Percentiles rank a stretch among this genome's conserved stretches.
These are phyloP conservation scores for Alligator sinensis DNA, from an alignment of 2,113 vertebrate genomes.

Conservation along the genomic window DNA sequence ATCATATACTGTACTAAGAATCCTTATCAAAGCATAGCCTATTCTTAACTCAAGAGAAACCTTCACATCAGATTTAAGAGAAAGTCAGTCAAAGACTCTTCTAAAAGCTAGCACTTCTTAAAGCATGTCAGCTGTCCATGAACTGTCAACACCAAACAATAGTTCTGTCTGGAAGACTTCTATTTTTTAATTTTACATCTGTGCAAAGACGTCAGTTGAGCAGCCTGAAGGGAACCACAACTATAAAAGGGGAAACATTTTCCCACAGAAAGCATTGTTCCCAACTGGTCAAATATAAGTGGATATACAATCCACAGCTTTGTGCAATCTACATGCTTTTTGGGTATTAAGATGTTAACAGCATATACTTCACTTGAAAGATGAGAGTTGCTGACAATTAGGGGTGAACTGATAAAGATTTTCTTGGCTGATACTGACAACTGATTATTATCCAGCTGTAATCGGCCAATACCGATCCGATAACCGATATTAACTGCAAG, in stretches of 20 bases:
- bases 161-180: background rate
- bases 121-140: background rate
- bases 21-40: background rate
- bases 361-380: fast-evolving
- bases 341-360: background rate
- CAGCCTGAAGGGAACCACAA: conserved; percentile 18
- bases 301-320: background rate
- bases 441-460: too few relatives aligned
- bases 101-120: conserved; percentile 28
- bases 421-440: too few relatives aligned
- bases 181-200: conserved; percentile 66
- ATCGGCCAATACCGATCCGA: too few relatives aligned
- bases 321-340: fast-evolving
- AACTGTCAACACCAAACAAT: conserved; percentile 54
- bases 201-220: conserved; percentile 24
- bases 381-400: background rate
- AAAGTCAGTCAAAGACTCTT: background rate
- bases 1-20: background rate
- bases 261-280: background rate
- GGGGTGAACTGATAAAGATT: too few relatives aligned
- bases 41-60: background rate
- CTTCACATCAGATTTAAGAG: background rate
- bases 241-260: background rate
- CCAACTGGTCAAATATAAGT: fast-evolving
- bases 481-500: too few relatives aligned